These are phyloP conservation scores for Meloidogyne hapla DNA, from an alignment of 1,140 invertebrate genomes.

Conservation along the genomic window DNA sequence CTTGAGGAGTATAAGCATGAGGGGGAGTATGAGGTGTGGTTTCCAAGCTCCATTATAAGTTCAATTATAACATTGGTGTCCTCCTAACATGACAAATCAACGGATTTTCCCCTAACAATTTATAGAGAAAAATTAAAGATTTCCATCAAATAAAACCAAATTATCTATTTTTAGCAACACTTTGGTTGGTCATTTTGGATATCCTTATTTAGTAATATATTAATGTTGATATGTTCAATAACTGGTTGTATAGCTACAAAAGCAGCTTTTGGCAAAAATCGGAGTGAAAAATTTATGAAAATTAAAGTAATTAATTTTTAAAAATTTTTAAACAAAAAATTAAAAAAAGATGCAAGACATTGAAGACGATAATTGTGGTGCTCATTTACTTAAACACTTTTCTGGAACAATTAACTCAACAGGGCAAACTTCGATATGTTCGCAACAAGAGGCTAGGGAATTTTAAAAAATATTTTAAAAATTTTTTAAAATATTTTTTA, in stretches of 20 bases:
- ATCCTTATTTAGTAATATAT: constrained; percentile 48
- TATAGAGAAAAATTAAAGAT: not conserved
- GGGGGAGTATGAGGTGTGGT: no score
- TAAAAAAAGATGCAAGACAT: constrained; percentile 22
- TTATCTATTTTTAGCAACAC: constrained; percentile 50
- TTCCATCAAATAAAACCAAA: not conserved
- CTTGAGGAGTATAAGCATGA: no score
- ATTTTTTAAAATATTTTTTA: not conserved
- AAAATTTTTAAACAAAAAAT: not conserved
- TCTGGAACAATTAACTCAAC: constrained; percentile 24
- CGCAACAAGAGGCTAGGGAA: constrained; percentile 22
- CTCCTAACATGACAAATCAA: no score
- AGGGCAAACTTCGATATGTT: constrained; percentile 26
- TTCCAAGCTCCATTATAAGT: no score
- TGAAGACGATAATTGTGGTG: constrained; percentile 26
- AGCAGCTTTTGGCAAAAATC: constrained; percentile 35
- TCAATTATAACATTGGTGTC: no score
- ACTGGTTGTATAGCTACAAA: constrained; percentile 59
- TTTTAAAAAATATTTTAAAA: not conserved
- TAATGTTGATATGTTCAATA: constrained; percentile 51
- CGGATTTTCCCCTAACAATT: not conserved
- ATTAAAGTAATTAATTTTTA: constrained; percentile 46
- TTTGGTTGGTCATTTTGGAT: constrained; percentile 64
- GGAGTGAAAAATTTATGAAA: constrained; percentile 56
- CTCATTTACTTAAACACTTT: constrained; percentile 6